Base-by-base conservation (phyloP, 2,888 invertebrate species). In the Oeneis ivallda region DNA sequence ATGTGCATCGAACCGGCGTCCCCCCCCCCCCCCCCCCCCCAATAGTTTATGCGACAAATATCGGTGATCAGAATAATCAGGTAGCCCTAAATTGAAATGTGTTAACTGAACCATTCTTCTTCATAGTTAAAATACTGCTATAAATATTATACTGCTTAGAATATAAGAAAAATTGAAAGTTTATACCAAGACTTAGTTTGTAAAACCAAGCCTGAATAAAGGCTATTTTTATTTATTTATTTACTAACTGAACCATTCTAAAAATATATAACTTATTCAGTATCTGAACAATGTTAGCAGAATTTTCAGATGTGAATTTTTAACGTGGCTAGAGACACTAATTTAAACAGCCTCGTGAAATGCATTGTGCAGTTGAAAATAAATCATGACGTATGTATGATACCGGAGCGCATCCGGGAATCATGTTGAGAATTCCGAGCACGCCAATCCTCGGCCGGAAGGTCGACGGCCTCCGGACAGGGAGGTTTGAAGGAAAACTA, bases 311-410 rank as follows among this genome's bases (percentile, higher is more conserved):
- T 52, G 26, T 59, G 26, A 50, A 62, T 57, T 62, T 61, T 57
- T 57, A 61, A 62, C 58, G 37, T 34, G 54, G 41, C 47, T 10
- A 39, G n/a, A 49, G 60, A 60, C 41, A 41, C 19, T 53, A 59
- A 63, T 49, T 49, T 66, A 66, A 62, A 62, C 58, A 56, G 65
- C 15, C 17, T 43, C 49, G 57, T 19, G 64, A 67, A 69, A 67
- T 61, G 61, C 62, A 69, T 68, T 58, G 50, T 62, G 53, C 62
- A 59, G 54, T 68, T 62, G 56, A 57, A 66, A 67, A 69, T 69
- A 66, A 66, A 69, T 71, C 69, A 67, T 65, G 63, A 61, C 65
- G 50, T 68, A 64, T 65, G 50, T 68, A 64, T 65, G 66, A 70
- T 67, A 65, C 60, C 53, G 64, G 65, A 63, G 61, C 61, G 52